Base-by-base conservation (phyloP, 2,888 invertebrate genomes). In the Thecocarcelia acutangulata region DNA sequence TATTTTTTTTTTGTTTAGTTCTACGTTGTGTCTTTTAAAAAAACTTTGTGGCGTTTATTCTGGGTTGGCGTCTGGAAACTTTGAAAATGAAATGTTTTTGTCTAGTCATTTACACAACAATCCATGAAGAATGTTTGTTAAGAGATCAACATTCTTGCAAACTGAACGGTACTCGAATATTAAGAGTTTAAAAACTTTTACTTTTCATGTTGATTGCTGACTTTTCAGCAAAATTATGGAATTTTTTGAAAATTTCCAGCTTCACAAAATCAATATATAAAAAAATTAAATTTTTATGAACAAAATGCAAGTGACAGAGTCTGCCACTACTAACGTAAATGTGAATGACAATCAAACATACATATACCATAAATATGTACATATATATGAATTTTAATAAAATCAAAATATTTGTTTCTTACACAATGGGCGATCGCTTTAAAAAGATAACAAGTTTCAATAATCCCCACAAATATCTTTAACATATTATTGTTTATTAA, bases 31-130 rank as follows among this genome's bases (percentile, higher is more conserved):
- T 54, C 54, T 37, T 73, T 44, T 11, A 21, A 0, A 64, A 40
- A 42, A 66, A 61, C n/a, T 66, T 44, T 79, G 66, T 72, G 78
- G 78, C 59, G 68, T 79, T 73, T 69, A 68, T 40, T 63, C 8
- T 15, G 5, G 78, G 66, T 64, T 75, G 82, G 82, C 82, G 78
- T 75, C 78, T 78, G 13, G 11, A 61, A 61, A 52, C 42, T 64
- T 78, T 52, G 21, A 19, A 46, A 46, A 40, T 66, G 8, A 63
- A 61, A 80, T 56, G 73, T 37, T 46, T n/a, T 76, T 59, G 82
- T 78, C 74, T 82, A 78, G 74, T 48, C 78, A 56, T 59, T 56
- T 56, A 54, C 19, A 28, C 28, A 37, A 58, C 3, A 50, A 48
- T 61, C 48, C 40, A 40, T n/a, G 17, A 46, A 54, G 61, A n/a